Evolutionary conservation across 2,797 vertebrate species (phyloP).

Genomic region (Anisognathus igniventris): DNA sequence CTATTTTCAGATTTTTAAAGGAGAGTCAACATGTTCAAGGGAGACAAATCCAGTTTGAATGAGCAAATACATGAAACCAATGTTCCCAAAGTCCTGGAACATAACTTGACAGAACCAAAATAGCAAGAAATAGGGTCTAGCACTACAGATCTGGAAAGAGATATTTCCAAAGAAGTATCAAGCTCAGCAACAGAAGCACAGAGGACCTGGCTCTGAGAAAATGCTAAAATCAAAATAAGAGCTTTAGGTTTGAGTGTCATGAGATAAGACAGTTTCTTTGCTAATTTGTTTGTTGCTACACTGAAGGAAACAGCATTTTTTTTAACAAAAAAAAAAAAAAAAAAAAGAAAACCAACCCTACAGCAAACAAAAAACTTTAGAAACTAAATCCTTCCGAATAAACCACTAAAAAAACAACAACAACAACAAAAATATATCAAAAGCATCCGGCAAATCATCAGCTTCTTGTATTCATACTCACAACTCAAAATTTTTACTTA

Average conservation of each 20-base stretch:
- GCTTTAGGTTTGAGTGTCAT: background rate
- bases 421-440: background rate
- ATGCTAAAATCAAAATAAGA: background rate
- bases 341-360: background rate
- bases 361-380: background rate
- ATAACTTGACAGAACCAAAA: background rate
- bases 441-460: background rate
- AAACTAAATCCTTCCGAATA: fast-evolving
- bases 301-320: background rate
- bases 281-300: background rate
- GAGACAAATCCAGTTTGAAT: background rate
- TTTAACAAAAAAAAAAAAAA: background rate
- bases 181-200: background rate
- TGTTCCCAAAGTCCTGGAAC: background rate
- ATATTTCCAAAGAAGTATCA: background rate
- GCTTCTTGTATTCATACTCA: background rate
- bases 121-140: background rate
- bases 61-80: background rate
- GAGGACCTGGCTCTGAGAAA: background rate
- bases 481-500: background rate
- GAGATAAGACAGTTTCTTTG: background rate
- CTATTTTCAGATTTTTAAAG: background rate
- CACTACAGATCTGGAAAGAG: background rate
- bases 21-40: background rate
- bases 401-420: fast-evolving